These are phyloP conservation scores for Agrilus planipennis DNA, from an alignment of 1,140 invertebrate genomes.

Conservation along the genomic window DNA sequence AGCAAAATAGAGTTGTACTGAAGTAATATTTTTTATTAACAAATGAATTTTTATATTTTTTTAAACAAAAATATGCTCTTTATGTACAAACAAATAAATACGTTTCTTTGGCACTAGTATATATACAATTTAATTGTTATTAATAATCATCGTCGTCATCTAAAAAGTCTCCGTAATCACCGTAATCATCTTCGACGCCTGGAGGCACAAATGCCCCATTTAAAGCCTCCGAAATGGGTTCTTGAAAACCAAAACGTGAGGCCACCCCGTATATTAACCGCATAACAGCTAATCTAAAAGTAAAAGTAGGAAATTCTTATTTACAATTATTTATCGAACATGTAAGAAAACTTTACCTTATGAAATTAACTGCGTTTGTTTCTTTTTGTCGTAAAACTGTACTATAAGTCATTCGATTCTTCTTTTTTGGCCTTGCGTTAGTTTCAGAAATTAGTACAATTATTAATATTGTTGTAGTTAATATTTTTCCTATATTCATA, in stretches of 20 bases:
- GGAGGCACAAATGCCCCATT: conserved; percentile 37
- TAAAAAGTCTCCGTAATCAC: conserved; percentile 29
- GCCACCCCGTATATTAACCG: conserved; percentile 35
- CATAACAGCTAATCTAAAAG: conserved; percentile 30
- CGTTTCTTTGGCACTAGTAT: not conserved
- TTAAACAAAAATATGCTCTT: no score
- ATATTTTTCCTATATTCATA: no score
- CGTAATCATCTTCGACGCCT: conserved; percentile 32
- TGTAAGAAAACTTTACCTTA: conserved; percentile 22
- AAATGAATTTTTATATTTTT: no score
- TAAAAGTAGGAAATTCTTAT: conserved; percentile 4
- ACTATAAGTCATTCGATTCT: no score
- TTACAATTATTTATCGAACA: no score
- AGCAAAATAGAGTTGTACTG: not conserved
- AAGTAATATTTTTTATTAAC: no score
- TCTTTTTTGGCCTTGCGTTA: no score
- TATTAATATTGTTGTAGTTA: no score
- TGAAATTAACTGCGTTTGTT: conserved; percentile 41
- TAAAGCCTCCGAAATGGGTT: conserved; percentile 32
- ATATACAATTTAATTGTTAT: conserved; percentile 15
- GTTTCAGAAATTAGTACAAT: no score
- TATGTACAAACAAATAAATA: no score
- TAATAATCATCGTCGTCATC: conserved; percentile 23
- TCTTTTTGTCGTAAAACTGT: conserved; percentile 38
- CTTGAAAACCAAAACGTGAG: conserved; percentile 32